Evolutionary conservation across 2,797 vertebrate genomes (phyloP).

Genomic region (Manis crassicaudata): DNA sequence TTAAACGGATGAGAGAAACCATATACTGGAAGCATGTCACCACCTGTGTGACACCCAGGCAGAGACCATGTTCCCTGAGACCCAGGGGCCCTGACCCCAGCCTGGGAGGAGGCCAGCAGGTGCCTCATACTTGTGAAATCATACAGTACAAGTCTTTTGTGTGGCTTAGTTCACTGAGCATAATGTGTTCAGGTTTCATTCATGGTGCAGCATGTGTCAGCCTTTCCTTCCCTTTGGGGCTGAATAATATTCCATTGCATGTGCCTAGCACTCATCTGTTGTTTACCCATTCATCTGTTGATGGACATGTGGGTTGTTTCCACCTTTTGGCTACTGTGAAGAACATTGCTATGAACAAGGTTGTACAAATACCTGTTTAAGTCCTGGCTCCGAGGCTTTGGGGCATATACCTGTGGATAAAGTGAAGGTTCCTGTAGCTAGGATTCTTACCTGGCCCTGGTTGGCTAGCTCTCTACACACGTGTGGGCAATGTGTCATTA

Average conservation of each 20-base stretch:
- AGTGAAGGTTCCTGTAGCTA: no score
- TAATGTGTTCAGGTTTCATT: neutral
- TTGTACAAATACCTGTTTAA: neutral
- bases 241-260: neutral
- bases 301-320: neutral
- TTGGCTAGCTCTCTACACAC: no score
- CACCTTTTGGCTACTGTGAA: neutral
- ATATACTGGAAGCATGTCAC: neutral
- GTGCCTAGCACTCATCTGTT: neutral
- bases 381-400: neutral
- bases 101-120: no score
- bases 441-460: no score
- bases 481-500: no score
- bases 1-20: neutral
- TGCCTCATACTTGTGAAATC: neutral
- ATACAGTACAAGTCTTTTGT: neutral
- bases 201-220: neutral
- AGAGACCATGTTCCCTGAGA: neutral
- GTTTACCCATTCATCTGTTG: neutral
- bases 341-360: neutral
- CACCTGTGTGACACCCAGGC: neutral
- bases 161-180: neutral
- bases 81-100: neutral
- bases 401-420: neutral
- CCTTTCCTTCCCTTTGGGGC: neutral